phyloP scores from a whole-genome alignment of 2,888 invertebrate species.

The Drosophila emarginata region DNA sequence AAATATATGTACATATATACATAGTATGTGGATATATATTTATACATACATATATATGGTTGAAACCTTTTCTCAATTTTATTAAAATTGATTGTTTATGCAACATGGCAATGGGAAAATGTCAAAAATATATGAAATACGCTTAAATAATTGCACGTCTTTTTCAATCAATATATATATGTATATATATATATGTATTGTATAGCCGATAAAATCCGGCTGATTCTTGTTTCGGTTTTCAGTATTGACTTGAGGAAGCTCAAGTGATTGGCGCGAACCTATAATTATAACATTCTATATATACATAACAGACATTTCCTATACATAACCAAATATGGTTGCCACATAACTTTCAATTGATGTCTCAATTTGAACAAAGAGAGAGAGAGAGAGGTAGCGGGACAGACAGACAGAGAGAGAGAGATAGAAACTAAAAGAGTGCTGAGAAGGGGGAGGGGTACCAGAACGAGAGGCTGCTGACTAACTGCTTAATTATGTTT shows the following conservation, averaged over 20 bases:
- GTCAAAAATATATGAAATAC: background rate
- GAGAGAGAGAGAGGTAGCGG: background rate
- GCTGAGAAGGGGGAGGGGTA: too few relatives aligned
- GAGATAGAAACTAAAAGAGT: background rate
- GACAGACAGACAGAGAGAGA: background rate
- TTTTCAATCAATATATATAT: slow-evolving; percentile 9
- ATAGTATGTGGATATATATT: background rate
- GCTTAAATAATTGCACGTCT: background rate
- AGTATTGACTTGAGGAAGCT: slow-evolving; percentile 54
- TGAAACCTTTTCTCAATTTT: background rate
- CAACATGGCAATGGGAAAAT: background rate
- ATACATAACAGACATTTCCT: slow-evolving; percentile 48
- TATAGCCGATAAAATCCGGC: slow-evolving; percentile 50
- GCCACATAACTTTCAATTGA: slow-evolving; percentile 49
- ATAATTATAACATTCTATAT: slow-evolving; percentile 18
- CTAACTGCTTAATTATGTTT: slow-evolving; percentile 9
- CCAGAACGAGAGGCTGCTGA: background rate
- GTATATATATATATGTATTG: slow-evolving; percentile 9
- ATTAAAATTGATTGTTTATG: slow-evolving; percentile 11
- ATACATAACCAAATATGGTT: slow-evolving; percentile 49
- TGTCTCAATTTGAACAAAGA: slow-evolving; percentile 38
- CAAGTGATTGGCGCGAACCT: slow-evolving; percentile 55
- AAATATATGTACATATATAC: background rate
- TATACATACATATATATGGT: background rate
- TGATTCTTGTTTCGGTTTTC: slow-evolving; percentile 50